phyloP scores from a whole-genome alignment of 2,888 invertebrate genomes.

The Drosophila robusta region DNA sequence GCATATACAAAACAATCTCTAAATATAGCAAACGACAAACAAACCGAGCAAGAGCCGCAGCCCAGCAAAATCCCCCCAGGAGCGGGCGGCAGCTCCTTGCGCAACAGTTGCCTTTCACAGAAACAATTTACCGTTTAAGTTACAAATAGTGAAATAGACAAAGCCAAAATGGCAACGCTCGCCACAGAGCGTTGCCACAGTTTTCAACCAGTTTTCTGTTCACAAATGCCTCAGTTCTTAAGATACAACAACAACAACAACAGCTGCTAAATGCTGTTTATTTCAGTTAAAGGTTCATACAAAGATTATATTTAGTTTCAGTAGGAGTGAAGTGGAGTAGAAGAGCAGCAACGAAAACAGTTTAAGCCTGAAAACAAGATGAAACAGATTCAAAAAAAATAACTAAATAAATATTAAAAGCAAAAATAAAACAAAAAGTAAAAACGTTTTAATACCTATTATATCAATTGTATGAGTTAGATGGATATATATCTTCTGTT shows the following conservation, averaged over 20 bases:
- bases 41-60: conserved; percentile 65
- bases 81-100: conserved; percentile 56
- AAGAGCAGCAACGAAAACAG: conserved; percentile 36
- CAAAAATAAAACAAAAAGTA: conserved; percentile 9
- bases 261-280: conserved; percentile 24
- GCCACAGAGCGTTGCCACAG: conserved; percentile 45
- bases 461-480: conserved; percentile 11
- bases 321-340: conserved; percentile 20
- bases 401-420: conserved; percentile 19
- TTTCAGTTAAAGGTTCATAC: conserved; percentile 74
- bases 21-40: conserved; percentile 79
- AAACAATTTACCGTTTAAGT: conserved; percentile 80
- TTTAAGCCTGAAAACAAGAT: conserved; percentile 32
- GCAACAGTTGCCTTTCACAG: conserved; percentile 79
- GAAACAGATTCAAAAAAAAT: too few relatives aligned
- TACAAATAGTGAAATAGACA: conserved; percentile 76
- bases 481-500: conserved; percentile 21
- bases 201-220: conserved; percentile 75
- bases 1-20: conserved; percentile 74
- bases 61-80: conserved; percentile 29
- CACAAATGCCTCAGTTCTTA: conserved; percentile 56
- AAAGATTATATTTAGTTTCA: conserved; percentile 72
- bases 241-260: conserved; percentile 60
- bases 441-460: conserved; percentile 6
- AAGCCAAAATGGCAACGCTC: conserved; percentile 59